Percentiles rank a stretch among this genome's conserved stretches.
These are phyloP conservation scores for Anguilla marmorata DNA, from an alignment of 2,797 vertebrate species.

Conservation along the genomic window DNA sequence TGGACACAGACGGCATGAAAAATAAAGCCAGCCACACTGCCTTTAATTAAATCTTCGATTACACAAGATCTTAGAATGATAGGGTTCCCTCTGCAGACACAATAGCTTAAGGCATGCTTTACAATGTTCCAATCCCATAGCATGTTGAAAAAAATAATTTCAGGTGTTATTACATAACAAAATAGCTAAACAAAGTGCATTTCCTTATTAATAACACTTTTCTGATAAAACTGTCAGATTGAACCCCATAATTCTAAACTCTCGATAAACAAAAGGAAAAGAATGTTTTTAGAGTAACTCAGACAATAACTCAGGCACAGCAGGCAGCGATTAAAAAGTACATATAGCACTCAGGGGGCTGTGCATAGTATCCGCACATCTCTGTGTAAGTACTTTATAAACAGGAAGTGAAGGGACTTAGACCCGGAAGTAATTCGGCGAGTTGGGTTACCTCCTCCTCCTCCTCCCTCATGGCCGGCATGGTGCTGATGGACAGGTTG, in stretches of 20 bases:
- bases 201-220: neutral
- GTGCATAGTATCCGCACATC: neutral
- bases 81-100: neutral
- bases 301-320: neutral
- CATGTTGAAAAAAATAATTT: neutral
- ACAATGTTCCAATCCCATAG: no score
- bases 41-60: neutral
- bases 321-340: neutral
- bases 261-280: neutral
- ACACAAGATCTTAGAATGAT: neutral
- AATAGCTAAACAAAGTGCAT: neutral
- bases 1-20: neutral
- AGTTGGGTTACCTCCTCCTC: conserved; percentile 86
- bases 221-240: neutral
- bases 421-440: neutral
- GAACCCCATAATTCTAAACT: neutral
- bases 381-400: neutral
- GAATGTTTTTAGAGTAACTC: neutral
- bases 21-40: neutral
- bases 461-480: conserved; percentile 93
- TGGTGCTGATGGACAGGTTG: conserved; percentile 97
- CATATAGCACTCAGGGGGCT: neutral
- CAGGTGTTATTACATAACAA: neutral
- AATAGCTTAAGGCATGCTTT: no score
- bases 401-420: neutral